Evolutionary conservation across 2,113 vertebrate genomes (phyloP).

Genomic region (Clarias gariepinus): DNA sequence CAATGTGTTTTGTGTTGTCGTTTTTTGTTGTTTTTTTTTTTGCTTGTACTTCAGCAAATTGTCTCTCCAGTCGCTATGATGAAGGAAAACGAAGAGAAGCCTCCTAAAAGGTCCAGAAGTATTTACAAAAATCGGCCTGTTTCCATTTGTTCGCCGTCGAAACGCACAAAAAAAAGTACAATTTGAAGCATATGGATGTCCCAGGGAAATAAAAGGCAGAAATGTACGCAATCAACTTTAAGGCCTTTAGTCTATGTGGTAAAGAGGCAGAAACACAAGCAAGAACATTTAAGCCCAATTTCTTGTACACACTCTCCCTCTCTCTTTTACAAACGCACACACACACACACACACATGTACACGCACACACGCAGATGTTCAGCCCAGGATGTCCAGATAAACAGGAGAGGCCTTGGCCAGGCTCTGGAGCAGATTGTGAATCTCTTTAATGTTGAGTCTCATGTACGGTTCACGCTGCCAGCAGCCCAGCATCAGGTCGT

Average conservation of each 20-base stretch:
- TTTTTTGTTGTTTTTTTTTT: neutral
- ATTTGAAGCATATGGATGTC: conserved; percentile 66
- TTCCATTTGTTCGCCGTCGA: conserved; percentile 81
- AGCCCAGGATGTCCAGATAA: conserved; percentile 99
- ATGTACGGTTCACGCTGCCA: conserved; percentile 98
- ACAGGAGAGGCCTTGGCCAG: conserved; percentile 97
- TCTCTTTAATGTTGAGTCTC: conserved; percentile 98
- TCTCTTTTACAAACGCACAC: neutral
- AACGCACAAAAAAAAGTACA: conserved; percentile 72
- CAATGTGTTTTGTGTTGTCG: neutral
- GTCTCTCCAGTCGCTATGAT: conserved; percentile 29
- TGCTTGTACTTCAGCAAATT: conserved; percentile 29
- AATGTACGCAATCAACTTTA: conserved; percentile 74
- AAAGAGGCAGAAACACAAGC: conserved; percentile 82
- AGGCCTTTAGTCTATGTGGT: conserved; percentile 90
- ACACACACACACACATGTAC: conserved; percentile 21
- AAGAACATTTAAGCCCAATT: conserved; percentile 45
- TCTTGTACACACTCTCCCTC: neutral
- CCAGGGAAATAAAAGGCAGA: conserved; percentile 53
- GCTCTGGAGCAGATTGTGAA: conserved; percentile 93
- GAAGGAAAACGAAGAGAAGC: conserved; percentile 65
- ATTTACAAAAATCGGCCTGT: conserved; percentile 71
- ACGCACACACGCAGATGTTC: conserved; percentile 59
- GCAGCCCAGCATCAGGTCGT: conserved; percentile 98
- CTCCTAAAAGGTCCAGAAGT: conserved; percentile 64